phyloP scores from a whole-genome alignment of 2,888 invertebrate species.

The Drosophila meridionalis region DNA sequence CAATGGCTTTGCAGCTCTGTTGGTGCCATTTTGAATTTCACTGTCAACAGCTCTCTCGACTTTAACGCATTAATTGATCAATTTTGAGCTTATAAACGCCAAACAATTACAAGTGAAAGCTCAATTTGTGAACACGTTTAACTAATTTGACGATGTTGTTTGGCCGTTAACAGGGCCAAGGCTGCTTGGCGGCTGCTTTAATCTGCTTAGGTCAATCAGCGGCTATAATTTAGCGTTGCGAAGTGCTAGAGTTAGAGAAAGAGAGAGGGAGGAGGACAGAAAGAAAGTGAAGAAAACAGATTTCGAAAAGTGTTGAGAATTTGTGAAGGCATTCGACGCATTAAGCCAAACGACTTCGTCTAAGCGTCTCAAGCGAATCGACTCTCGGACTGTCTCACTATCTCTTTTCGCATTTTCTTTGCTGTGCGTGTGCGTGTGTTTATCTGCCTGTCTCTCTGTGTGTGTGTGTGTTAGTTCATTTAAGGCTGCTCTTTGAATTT shows the following conservation, averaged over 20 bases:
- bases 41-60: too few relatives aligned
- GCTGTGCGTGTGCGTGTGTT: neutral
- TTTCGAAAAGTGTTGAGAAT: slow-evolving; percentile 54
- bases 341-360: slow-evolving; percentile 28
- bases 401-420: slow-evolving; percentile 25
- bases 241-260: neutral
- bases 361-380: slow-evolving; percentile 3
- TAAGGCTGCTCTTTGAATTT: slow-evolving; percentile 47
- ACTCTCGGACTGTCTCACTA: neutral
- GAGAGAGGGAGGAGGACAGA: neutral
- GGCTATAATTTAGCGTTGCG: neutral
- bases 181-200: neutral
- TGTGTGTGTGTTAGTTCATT: slow-evolving; percentile 41
- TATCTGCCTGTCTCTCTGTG: neutral
- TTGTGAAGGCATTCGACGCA: slow-evolving; percentile 43
- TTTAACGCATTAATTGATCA: neutral
- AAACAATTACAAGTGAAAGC: neutral
- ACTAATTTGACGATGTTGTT: neutral
- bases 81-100: neutral
- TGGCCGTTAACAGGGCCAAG: neutral
- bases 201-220: slow-evolving; percentile 43
- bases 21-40: neutral
- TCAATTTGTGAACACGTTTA: neutral
- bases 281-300: slow-evolving; percentile 6
- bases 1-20: neutral